Evolutionary conservation across 2,888 invertebrate genomes (phyloP), one percentile per base, ranked within the genome.

Genomic region (Oeneis ivallda): DNA sequence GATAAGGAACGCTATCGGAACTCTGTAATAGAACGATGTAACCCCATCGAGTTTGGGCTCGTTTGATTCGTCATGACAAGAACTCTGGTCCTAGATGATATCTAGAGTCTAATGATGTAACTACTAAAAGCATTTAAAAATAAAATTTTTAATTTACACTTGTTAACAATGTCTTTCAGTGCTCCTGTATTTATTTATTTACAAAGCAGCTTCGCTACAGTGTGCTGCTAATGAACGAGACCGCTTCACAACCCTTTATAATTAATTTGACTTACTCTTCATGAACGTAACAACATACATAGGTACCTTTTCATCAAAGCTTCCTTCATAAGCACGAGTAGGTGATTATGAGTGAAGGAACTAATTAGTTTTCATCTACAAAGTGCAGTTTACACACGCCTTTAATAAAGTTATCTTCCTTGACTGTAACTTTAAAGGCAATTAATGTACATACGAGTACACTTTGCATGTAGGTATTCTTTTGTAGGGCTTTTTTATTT

Each of bases 311-410:
- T 34, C 10, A 11, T 47, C 32, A 34, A 47, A 32, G 45, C 10
- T 19, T 26, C 41, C 5, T 32, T 45, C 34, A 39, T 60, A 60
- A 53, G 56, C 37, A 49, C 62, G 19, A 57, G 67, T 57, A 17
- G 8, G 10, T n/a, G 45, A 15, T 45, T 17, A 17, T 47, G 47
- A 41, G 39, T 47, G 45, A 26, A 26, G 52, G 5, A 15, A 37
- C 59, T 66, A 59, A 66, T 64, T 67, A 64, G 45, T 57, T 64
- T 64, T 61, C 60, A 32, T 45, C 26, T 50, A 56, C 61, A 60
- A 60, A 60, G 50, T 26, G 49, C 3, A 50, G 50, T 60, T 60
- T 59, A 47, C 58, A 47, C 45, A 59, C 45, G 34, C 15, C 47
- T 37, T 32, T 59, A 34, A 59, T 45, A 26, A 17, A 15, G 47